Percentiles rank a stretch among this genome's conserved stretches.
These are phyloP conservation scores for Tupaia tana DNA, from an alignment of 2,113 vertebrate species.

Conservation along the genomic window DNA sequence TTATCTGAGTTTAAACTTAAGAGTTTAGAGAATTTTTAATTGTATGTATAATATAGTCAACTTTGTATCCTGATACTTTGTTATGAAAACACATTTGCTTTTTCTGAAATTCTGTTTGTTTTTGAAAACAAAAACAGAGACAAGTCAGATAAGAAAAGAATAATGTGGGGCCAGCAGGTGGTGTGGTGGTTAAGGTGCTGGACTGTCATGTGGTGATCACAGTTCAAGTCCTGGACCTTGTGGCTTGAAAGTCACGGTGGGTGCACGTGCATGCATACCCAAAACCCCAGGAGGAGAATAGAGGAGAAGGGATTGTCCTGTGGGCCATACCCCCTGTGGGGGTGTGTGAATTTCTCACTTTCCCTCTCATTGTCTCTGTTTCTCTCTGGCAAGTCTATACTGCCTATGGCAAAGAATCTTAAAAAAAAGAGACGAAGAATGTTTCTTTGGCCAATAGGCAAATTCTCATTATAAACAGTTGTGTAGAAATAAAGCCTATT, in stretches of 20 bases:
- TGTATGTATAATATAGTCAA: neutral
- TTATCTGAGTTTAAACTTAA: neutral
- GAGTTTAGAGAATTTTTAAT: neutral
- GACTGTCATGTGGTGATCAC: too few relatives aligned
- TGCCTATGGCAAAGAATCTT: too few relatives aligned
- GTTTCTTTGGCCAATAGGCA: conserved; percentile 15
- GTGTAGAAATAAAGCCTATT: conserved; percentile 42
- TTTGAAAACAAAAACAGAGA: neutral
- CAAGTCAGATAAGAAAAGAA: conserved; percentile 58
- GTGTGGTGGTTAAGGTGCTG: too few relatives aligned
- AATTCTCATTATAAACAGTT: conserved; percentile 14
- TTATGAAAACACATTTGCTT: conserved; percentile 35
- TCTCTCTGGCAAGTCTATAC: too few relatives aligned
- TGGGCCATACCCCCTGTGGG: too few relatives aligned
- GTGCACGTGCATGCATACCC: too few relatives aligned
- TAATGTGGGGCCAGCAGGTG: neutral
- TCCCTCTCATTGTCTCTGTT: too few relatives aligned
- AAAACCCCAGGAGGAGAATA: too few relatives aligned
- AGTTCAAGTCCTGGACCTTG: too few relatives aligned
- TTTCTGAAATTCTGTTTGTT: neutral
- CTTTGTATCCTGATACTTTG: neutral
- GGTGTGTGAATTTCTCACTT: too few relatives aligned
- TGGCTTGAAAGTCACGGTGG: too few relatives aligned
- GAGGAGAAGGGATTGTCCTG: too few relatives aligned
- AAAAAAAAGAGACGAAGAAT: neutral